Evolutionary conservation across 64 coral and sea anemone species (phyloP).

Genomic region (Stichodactyla mertensii): DNA sequence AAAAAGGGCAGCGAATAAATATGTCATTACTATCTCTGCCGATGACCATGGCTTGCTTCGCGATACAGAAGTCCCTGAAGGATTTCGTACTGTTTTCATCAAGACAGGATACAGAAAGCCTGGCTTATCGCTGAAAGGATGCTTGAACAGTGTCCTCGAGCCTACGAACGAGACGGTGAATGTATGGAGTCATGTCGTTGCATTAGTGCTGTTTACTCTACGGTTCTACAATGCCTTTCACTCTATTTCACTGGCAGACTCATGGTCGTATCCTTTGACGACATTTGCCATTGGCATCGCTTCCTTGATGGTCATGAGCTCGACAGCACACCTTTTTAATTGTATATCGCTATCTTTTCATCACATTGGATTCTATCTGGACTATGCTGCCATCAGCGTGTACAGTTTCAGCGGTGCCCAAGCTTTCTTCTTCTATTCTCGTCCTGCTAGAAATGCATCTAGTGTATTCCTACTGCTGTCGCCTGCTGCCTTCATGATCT

Average conservation of each 20-base stretch:
- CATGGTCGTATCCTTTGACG: constrained; percentile 53
- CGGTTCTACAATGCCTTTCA: constrained; percentile 69
- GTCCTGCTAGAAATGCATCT: constrained; percentile 20
- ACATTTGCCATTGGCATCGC: constrained; percentile 62
- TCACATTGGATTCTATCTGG: constrained; percentile 77
- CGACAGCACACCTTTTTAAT: constrained; percentile 62
- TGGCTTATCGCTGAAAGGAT: constrained; percentile 14
- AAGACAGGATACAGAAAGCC: constrained; percentile 54
- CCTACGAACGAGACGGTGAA: constrained; percentile 74
- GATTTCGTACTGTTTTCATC: constrained; percentile 56
- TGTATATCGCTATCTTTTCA: constrained; percentile 51
- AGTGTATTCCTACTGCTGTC: constrained; percentile 38
- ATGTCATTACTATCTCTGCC: neutral
- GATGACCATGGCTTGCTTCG: neutral
- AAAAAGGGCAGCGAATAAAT: neutral
- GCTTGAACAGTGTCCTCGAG: constrained; percentile 56
- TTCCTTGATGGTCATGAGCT: constrained; percentile 51
- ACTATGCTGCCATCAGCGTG: constrained; percentile 65
- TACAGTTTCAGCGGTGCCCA: constrained; percentile 64
- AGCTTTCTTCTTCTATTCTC: constrained; percentile 76
- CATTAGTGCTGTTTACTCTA: constrained; percentile 52
- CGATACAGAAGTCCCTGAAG: constrained; percentile 40
- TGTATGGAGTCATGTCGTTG: constrained; percentile 78
- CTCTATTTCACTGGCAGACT: constrained; percentile 7
- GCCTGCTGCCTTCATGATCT: constrained; percentile 33